phyloP scores from a whole-genome alignment of 2,888 invertebrate species.

The Drosophila birchii region DNA sequence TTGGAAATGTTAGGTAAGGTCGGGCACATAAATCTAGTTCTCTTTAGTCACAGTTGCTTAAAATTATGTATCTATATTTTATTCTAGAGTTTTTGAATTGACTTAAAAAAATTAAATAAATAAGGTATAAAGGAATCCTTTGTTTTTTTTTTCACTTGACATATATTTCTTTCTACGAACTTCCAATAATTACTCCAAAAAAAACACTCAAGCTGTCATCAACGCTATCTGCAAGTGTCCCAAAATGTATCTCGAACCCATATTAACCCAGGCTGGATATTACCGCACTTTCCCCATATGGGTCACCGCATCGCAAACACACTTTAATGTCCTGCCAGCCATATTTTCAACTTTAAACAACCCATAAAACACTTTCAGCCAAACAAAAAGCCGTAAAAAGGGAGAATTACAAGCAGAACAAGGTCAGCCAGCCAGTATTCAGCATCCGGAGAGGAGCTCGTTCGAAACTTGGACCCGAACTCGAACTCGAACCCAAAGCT shows the following conservation, averaged over 20 bases:
- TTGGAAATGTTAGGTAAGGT: not conserved
- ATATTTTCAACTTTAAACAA: slow-evolving; percentile 43
- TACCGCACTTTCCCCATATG: slow-evolving; percentile 11
- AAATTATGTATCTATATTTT: not conserved
- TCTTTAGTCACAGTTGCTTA: not conserved
- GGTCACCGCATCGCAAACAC: slow-evolving; percentile 37
- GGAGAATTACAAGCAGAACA: slow-evolving; percentile 41
- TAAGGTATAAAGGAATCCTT: no score
- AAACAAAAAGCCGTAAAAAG: slow-evolving; percentile 37
- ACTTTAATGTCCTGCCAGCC: slow-evolving; percentile 38
- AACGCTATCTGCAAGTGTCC: slow-evolving; percentile 5
- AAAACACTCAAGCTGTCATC: slow-evolving; percentile 8
- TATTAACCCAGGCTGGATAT: not conserved
- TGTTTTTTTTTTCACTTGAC: not conserved
- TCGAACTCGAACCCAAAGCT: slow-evolving; percentile 22
- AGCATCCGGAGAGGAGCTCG: slow-evolving; percentile 6
- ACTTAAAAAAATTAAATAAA: not conserved
- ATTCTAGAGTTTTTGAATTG: not conserved
- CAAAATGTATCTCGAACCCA: slow-evolving; percentile 1
- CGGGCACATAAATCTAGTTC: not conserved
- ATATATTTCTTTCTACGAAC: not conserved
- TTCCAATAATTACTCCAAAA: not conserved
- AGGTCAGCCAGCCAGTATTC: slow-evolving; percentile 20
- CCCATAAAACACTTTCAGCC: slow-evolving; percentile 40
- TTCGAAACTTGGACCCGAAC: slow-evolving; percentile 27